Conservation (phyloP, 2,113 vertebrate genomes). For the Hypomesus transpacificus region DNA sequence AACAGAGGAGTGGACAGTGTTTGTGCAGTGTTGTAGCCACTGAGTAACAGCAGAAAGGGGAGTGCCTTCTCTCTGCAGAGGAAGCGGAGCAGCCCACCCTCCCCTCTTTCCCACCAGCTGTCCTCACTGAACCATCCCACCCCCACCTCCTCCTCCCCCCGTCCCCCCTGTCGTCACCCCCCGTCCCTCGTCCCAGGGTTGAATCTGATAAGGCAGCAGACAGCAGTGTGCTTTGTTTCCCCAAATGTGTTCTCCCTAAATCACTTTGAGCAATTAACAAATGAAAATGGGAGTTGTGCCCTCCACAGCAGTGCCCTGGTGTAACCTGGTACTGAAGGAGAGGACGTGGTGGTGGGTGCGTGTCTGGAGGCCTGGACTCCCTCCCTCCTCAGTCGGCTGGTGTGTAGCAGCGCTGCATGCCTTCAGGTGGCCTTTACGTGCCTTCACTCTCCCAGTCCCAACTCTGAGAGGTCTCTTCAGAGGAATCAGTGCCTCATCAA, state of each 20-base stretch:
- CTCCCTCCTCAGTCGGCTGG: background rate
- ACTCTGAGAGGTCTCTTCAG: background rate
- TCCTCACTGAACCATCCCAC: background rate
- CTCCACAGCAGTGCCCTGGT: background rate
- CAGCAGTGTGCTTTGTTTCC: background rate
- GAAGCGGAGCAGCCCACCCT: background rate
- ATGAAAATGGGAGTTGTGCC: background rate
- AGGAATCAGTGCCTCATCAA: constrained; percentile 7
- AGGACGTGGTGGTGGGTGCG: background rate
- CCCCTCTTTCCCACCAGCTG: constrained; percentile 1
- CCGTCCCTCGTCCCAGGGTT: background rate
- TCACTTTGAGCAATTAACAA: background rate
- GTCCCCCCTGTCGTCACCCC: background rate
- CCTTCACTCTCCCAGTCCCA: background rate
- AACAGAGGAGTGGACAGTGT: constrained; percentile 56
- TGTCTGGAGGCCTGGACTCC: background rate
- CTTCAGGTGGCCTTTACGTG: background rate
- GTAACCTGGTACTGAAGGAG: background rate
- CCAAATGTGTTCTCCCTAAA: background rate
- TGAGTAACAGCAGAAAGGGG: constrained; percentile 45
- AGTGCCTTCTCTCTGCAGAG: constrained; percentile 40
- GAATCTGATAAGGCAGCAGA: constrained; percentile 48
- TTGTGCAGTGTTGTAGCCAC: constrained; percentile 35
- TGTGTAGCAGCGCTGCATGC: constrained; percentile 11
- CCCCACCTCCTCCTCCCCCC: background rate